phyloP scores from a whole-genome alignment of 2,113 vertebrate species.

The Neomonachus schauinslandi region DNA sequence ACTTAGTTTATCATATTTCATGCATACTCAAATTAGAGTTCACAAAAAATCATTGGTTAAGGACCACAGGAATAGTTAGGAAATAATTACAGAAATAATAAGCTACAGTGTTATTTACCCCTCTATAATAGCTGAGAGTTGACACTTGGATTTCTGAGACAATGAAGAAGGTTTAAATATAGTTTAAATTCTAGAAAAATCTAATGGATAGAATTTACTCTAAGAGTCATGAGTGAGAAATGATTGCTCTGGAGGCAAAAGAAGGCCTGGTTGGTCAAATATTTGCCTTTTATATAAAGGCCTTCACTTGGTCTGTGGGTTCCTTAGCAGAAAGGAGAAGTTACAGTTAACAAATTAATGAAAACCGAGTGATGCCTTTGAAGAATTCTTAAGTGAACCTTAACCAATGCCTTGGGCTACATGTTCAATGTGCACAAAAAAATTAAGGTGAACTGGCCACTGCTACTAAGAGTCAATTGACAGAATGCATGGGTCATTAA shows the following conservation, averaged over 20 bases:
- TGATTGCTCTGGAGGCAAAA: conserved; percentile 54
- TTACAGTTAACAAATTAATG: conserved; percentile 92
- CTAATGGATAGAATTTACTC: background rate
- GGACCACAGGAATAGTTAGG: conserved; percentile 48
- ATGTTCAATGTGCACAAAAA: conserved; percentile 85
- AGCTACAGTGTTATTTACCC: conserved; percentile 29
- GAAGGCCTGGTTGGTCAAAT: background rate
- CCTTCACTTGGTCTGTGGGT: conserved; percentile 76
- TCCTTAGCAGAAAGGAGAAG: conserved; percentile 87
- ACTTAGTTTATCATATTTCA: background rate
- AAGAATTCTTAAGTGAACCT: conserved; percentile 90
- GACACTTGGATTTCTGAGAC: conserved; percentile 75
- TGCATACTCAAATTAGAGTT: conserved; percentile 27
- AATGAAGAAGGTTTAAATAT: conserved; percentile 67
- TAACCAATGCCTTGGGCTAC: conserved; percentile 90
- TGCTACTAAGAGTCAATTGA: conserved; percentile 96
- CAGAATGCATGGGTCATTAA: conserved; percentile 98
- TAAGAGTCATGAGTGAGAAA: background rate
- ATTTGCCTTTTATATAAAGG: conserved; percentile 48
- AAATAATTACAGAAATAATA: conserved; percentile 57
- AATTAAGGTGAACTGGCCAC: conserved; percentile 92
- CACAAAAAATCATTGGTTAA: background rate
- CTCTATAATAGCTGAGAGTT: conserved; percentile 56
- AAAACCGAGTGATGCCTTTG: conserved; percentile 90
- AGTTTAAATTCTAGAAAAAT: conserved; percentile 65